Base-by-base conservation (phyloP, 1,140 invertebrate genomes). In the Planococcus citri region DNA sequence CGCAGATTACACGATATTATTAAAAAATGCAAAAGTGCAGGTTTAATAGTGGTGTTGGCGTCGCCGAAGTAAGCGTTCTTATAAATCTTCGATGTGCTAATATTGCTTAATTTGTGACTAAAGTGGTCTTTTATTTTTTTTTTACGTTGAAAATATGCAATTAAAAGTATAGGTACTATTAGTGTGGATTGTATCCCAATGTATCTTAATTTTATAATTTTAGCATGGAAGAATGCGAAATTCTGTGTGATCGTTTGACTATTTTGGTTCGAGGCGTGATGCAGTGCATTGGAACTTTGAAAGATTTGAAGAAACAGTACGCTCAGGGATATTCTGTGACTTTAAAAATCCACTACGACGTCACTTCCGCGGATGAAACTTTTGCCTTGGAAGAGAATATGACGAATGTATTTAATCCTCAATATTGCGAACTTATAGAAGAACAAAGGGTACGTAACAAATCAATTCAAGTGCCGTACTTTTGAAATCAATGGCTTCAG, bases 241-340 rank as follows among this genome's bases (percentile, higher is more conserved):
- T 88, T 17, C 80, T 95, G 1, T 95, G 92, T 75, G 88, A 88
- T 25, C 78, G 90, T 68, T 77, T 94, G 61, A 91, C 89, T 24
- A 90, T 95, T 58, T 94, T 95, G 91, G 90, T 94, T 0, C 87
- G 87, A 76, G 93, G 93, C 0, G 81, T 86, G 17, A 74, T 75
- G 74, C 72, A 79, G 71, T 81, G 78, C 69, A 73, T 81, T 0
- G 81, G 80, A n/a, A 78, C 77, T 69, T 78, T 82, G 69, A 78
- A 78, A 24, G 74, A 79, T 24, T 72, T 83, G 0, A 83, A 83
- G 71, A 68, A 72, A 58, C 76, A 78, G 10, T 78, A 78, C 57
- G 78, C 79, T 20, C 75, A 77, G 70, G 82, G 82, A 24, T 82
- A 79, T 70, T 80, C 79, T 12, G 74, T 83, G 20, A 79, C 78